Evolutionary conservation across 2,888 invertebrate genomes (phyloP), one percentile per base, ranked within the genome.

Genomic region (Allophyes oxyacanthae): DNA sequence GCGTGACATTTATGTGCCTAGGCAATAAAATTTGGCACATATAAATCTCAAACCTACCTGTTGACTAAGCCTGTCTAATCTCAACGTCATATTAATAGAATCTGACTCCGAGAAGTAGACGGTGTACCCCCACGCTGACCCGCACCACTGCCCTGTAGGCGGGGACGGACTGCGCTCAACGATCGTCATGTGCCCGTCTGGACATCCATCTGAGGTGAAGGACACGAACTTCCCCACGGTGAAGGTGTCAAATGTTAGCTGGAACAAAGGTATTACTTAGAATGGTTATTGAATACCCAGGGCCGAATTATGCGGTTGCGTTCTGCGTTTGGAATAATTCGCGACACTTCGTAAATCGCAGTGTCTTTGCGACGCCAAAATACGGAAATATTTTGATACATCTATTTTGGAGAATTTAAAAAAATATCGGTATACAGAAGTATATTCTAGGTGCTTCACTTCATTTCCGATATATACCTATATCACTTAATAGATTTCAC

Each of bases 41-140:
- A 13, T 14, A 40, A 44, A 48, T 20, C 15, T 45, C 2, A 28
- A 67, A 15, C 87, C 86, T 82, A 97, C 97, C 96, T 97, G 96
- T 91, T 96, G 96, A 76, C 96, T 96, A 49, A 97, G 91, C 69
- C 96, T 95, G 76, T 96, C 95, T 66, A 97, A 89, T 81, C 95
- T 95, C 57, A 97, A 91, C 7, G 97, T 96, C 87, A 97, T 94
- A 87, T 97, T 97, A 74, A 97, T 96, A 71, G 96, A 97, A 72
- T 96, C 95, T 7, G 97, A 96, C 89, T 97, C 97, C 86, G 97
- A 97, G 94, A 97, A 97, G 89, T 97, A 97, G 44, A 97, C 97
- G 0, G 97, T 97, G 87, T 97, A 97, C 6, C 97, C 97, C 96
- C 97, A 97, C 0, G 97, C 97, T 38, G 96, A 96, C 40, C 97